Base-by-base conservation (phyloP, 2,113 vertebrate species). In the Piprites chloris region DNA sequence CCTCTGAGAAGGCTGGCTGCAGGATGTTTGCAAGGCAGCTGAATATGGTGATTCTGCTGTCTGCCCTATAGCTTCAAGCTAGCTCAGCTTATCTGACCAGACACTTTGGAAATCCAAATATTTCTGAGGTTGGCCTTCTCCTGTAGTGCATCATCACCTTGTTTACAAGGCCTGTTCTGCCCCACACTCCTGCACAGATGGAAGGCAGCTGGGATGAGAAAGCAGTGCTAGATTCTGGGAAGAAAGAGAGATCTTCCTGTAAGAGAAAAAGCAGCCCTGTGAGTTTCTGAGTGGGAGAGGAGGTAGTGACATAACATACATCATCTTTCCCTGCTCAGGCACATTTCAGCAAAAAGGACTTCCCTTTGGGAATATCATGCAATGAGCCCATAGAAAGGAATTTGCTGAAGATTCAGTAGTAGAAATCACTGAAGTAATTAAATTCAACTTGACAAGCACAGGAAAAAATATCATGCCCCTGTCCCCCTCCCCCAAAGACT, bases 81-180 rank as follows among this genome's bases (percentile, higher is more conserved):
- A 85, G 41, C 39, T 69, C 78, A 69, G 78, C 39, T 86, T 75
- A 59, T 86, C 66, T 71, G 30, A 77, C 1, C 14, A 90, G 82
- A 81, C 59, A 71, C 63, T 78, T 84, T 41, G 50, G 52, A 93
- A 95, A 90, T 59, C 28, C 83, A 92, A 86, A 75, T 79, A 56
- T 90, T 94, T 93, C 84, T 81, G 87, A 95, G 72, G 79, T 81
- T 47, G 90, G n/a, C 52, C 41, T 67, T 68, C 67, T 89, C 46
- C 78, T 95, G 61, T 77, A 91, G 68, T 39, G 33, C 61, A 90
- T 84, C 92, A 93, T 35, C 21, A 67, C 47, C 79, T 88, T 84
- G 33, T 92, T 96, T 96, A 95, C 72, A 86, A 89, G 63, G 83
- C 41, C 67, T 78, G 23, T 63, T 88, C 85, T 89, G 52, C 61